Percentiles rank a stretch among this genome's conserved stretches.
Evolutionary conservation across 2,797 vertebrate genomes (phyloP).

Genomic region (Acrocephalus scirpaceus): DNA sequence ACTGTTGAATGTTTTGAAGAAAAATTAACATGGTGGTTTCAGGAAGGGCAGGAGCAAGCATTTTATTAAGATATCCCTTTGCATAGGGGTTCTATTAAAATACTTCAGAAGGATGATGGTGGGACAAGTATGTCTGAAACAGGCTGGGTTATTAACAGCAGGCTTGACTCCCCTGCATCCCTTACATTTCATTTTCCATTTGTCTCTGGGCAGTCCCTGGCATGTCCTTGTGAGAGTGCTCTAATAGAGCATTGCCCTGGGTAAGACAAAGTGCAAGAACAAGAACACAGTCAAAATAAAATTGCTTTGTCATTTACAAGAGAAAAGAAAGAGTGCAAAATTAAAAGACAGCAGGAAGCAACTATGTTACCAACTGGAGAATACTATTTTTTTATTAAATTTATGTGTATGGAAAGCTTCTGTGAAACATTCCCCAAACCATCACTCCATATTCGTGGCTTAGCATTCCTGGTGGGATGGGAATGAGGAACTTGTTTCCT

Average conservation of each 20-base stretch:
- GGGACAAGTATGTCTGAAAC: background rate
- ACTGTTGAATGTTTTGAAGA: background rate
- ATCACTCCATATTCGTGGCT: background rate
- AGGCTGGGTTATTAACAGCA: background rate
- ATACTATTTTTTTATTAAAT: background rate
- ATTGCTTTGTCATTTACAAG: background rate
- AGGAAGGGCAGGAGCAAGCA: background rate
- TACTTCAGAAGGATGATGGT: background rate
- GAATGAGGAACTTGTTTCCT: background rate
- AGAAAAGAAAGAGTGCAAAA: background rate
- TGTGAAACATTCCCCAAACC: background rate
- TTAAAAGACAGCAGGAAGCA: background rate
- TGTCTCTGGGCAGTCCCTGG: background rate
- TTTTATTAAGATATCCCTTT: background rate
- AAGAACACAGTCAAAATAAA: background rate
- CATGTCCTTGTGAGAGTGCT: background rate
- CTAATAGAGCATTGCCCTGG: background rate
- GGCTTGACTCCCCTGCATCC: background rate
- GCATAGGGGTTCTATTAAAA: background rate
- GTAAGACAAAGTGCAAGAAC: background rate
- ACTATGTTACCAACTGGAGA: background rate
- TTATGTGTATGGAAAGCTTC: background rate
- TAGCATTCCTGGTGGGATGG: background rate
- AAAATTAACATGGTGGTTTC: background rate
- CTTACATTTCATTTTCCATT: background rate